phyloP scores from a whole-genome alignment of 2,113 vertebrate species.

The Lanius collurio region DNA sequence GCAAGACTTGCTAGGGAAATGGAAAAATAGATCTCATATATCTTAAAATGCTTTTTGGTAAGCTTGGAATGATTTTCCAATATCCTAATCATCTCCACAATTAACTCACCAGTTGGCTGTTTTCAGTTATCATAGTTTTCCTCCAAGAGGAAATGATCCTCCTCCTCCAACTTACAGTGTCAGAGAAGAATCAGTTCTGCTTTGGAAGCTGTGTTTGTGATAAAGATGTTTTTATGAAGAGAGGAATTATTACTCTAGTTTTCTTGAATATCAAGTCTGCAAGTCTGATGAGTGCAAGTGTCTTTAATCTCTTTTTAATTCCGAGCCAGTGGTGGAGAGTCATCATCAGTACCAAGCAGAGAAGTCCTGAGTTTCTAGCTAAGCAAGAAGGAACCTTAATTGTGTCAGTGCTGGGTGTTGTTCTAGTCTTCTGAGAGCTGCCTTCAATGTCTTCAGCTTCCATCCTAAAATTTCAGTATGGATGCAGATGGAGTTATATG shows the following conservation, averaged over 20 bases:
- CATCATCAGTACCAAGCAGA: neutral
- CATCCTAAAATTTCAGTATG: neutral
- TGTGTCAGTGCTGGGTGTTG: neutral
- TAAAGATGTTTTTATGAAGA: neutral
- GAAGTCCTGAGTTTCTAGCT: neutral
- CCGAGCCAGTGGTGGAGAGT: neutral
- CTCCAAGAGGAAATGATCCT: slow-evolving; percentile 18
- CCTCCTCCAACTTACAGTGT: neutral
- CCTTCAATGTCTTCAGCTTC: neutral
- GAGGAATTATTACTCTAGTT: neutral
- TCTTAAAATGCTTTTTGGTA: neutral
- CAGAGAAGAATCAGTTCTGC: neutral
- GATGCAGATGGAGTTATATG: neutral
- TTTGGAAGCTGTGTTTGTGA: neutral
- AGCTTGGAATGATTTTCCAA: neutral
- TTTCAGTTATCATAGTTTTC: neutral
- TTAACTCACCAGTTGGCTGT: neutral
- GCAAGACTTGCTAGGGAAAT: neutral
- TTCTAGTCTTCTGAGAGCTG: neutral
- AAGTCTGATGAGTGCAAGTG: neutral
- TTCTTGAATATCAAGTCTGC: neutral
- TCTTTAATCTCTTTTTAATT: neutral
- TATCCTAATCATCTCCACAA: neutral
- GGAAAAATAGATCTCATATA: neutral
- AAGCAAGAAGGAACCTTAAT: neutral